Base-by-base conservation (phyloP, 2,797 vertebrate species). In the Vireo griseus region DNA sequence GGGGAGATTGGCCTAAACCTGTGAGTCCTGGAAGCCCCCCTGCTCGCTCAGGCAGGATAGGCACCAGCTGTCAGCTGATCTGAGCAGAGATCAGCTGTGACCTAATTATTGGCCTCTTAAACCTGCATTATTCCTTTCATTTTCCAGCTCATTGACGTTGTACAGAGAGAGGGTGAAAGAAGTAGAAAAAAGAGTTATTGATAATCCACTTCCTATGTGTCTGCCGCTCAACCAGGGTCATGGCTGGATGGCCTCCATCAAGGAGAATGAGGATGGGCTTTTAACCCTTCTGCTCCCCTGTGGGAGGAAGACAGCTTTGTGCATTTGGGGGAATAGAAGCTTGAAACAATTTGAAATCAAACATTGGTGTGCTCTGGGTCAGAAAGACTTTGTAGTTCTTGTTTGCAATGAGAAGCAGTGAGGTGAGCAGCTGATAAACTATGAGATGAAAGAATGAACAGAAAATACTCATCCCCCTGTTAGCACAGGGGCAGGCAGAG, bases 61-160 rank as follows among this genome's bases (percentile, higher is more conserved):
- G 86, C 94, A 97, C 96, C 98, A 98, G 97, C 98, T 98, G 98
- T 95, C 96, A 94, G 95, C 96, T 97, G 97, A 97, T 96, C 89
- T 16, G 51, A 88, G 91, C 92, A 69, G 95, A 97, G 98, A 97
- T 98, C 98, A 98, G 98, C 97, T 98, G 97, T 98, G 98, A 98
- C 98, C 98, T 98, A 97, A 97, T 98, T 98, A 97, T 96, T 97
- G 97, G 95, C 96, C 97, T 97, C 94, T 65, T 97, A 97, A 98
- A 97, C 97, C 96, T 96, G 97, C 96, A 96, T 97, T 97, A 98
- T 98, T 97, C 91, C 97, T 97, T 98, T 98, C 97, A 98, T 98
- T 98, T 98, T 98, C 97, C 96, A 96, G 97, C 95, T 98, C 98
- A 98, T 97, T 98, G 98, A 92, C 20, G 8, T 96, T 95, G 65